A percentile compares a stretch with the other conserved stretches of the same genome.
Evolutionary conservation across 2,888 invertebrate species (phyloP).

Genomic region (Calameuta idolon): DNA sequence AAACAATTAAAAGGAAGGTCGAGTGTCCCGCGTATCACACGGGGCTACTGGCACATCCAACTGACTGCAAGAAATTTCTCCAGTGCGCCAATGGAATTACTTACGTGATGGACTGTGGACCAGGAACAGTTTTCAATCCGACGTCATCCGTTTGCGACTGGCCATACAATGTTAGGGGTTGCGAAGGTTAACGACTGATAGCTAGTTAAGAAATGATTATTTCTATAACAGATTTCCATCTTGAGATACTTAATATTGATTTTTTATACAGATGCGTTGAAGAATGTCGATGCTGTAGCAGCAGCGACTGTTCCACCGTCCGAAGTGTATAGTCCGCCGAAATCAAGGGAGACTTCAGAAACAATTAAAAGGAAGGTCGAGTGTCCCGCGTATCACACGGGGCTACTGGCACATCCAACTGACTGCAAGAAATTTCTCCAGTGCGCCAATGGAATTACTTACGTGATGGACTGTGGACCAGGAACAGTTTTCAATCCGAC

Average conservation of each 20-base stretch:
- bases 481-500: conserved; percentile 66
- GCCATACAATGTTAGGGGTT: conserved; percentile 63
- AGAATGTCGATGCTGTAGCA: background rate
- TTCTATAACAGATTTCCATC: no score
- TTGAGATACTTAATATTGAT: no score
- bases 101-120: conserved; percentile 64
- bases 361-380: conserved; percentile 23
- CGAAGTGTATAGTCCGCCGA: background rate
- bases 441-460: conserved; percentile 61
- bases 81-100: conserved; percentile 63
- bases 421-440: conserved; percentile 66
- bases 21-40: conserved; percentile 45
- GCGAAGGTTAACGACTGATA: no score
- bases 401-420: conserved; percentile 63
- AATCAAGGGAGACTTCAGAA: background rate
- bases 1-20: conserved; percentile 22
- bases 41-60: conserved; percentile 64
- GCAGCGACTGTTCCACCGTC: background rate
- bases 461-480: conserved; percentile 64
- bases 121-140: conserved; percentile 67
- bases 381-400: conserved; percentile 50
- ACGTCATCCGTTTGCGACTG: conserved; percentile 61
- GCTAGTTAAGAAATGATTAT: no score
- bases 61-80: conserved; percentile 64
- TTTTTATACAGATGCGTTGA: conserved; percentile 26